These are phyloP conservation scores for Alentia gelatinosa DNA, from an alignment of 2,888 invertebrate genomes.

Conservation along the genomic window DNA sequence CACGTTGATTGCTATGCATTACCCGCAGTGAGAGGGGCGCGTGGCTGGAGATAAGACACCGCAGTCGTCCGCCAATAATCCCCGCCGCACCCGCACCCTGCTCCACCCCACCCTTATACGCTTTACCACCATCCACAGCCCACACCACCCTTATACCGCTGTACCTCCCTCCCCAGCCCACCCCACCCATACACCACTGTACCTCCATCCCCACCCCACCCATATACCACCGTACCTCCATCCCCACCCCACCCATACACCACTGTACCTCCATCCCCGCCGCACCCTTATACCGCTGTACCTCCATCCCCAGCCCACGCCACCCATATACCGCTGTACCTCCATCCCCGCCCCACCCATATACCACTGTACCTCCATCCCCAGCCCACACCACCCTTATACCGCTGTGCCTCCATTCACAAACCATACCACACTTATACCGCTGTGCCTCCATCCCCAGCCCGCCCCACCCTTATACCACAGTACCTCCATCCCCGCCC, in stretches of 20 bases:
- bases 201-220: neutral
- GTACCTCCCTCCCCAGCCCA: neutral
- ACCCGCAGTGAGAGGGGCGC: neutral
- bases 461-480: neutral
- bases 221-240: neutral
- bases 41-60: neutral
- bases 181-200: neutral
- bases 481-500: neutral
- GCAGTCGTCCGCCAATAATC: neutral
- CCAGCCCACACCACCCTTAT: neutral
- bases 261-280: neutral
- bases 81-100: neutral
- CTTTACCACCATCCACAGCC: neutral
- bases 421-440: neutral
- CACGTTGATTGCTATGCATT: slow-evolving; percentile 35
- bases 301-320: neutral
- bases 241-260: neutral
- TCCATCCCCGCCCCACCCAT: neutral
- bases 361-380: neutral
- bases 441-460: neutral
- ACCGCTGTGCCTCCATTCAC: neutral
- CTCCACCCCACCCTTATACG: neutral
- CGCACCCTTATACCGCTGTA: neutral
- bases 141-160: neutral
- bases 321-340: neutral